Evolutionary conservation across 2,888 invertebrate genomes (phyloP), one percentile per base, ranked within the genome.

Genomic region (Microplitis deprimator): DNA sequence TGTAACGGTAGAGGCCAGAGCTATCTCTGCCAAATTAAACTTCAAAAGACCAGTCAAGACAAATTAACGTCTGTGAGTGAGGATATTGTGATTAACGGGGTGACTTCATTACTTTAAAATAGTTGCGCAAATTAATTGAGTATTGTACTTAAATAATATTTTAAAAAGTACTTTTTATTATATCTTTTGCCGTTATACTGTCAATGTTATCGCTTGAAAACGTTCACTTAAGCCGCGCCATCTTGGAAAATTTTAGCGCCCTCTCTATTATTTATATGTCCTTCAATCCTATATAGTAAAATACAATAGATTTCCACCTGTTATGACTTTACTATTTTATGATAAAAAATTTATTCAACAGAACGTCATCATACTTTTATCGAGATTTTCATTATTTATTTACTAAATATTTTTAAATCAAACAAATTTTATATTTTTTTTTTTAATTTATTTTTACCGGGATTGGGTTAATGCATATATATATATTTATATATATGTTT

Each of bases 1-100:
- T 74, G 78, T 72, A 79, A 80, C 79, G 80, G 75, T 75, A 78
- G 77, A 79, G 77, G 79, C 75, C 76, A 68, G 72, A 73, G 74
- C 73, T 75, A 70, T 65, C 76, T 68, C 79, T 62, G 38, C 76
- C 70, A 72, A 77, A 72, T 74, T 68, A 76, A 72, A 73, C 50
- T 50, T 50, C 50, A 72, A 76, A 59, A 67, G 72, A 72, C 59
- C 29, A 76, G 60, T 50, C 69, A 71, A 71, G 69, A 50, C 16
- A 76, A 13, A 75, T 20, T 29, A 6, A 61, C 68, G 67, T 59
- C 59, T 68, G 68, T 67, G 72, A 62, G 77, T 73, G 68, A 68
- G 79, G 76, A 77, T 68, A 75, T 71, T 79, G 76, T 77, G 79
- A 70, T 68, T 75, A 75, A 75, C 79, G 79, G 79, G 76, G 77